phyloP scores from a whole-genome alignment of 2,888 invertebrate species.

The Hybos culiciformis region DNA sequence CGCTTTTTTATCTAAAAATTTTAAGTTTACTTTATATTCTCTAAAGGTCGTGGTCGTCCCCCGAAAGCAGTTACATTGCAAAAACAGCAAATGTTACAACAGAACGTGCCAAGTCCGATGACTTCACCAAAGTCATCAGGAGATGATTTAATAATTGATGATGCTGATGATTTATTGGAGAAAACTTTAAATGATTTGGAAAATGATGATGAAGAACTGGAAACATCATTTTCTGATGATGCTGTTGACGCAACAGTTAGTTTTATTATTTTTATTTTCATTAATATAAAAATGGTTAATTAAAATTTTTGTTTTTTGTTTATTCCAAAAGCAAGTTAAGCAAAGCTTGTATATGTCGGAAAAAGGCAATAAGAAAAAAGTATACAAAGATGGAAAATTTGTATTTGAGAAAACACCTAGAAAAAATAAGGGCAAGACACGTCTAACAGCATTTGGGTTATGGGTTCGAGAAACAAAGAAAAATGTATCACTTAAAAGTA shows the following conservation, averaged over 20 bases:
- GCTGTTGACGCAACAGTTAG: conserved; percentile 21
- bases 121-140: conserved; percentile 12
- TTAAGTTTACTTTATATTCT: no score
- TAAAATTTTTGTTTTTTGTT: no score
- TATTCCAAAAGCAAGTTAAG: conserved; percentile 28
- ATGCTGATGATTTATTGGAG: conserved; percentile 15
- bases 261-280: no score
- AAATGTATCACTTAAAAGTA: conserved; percentile 54
- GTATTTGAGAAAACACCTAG: conserved; percentile 57
- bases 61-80: conserved; percentile 15
- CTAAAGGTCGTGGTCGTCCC: conserved; percentile 18
- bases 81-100: conserved; percentile 6
- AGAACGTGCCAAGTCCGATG: conserved; percentile 15
- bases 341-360: conserved; percentile 59
- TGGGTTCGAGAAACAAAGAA: conserved; percentile 78
- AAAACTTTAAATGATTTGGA: conserved; percentile 17
- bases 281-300: no score
- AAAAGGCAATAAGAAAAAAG: conserved; percentile 60
- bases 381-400: conserved; percentile 48
- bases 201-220: conserved; percentile 15
- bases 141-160: conserved; percentile 11
- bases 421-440: conserved; percentile 66
- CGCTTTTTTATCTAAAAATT: no score
- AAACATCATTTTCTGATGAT: conserved; percentile 21
- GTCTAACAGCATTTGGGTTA: conserved; percentile 80